phyloP scores from a whole-genome alignment of 2,888 invertebrate genomes.

The Chaetogeoica ovagalla region DNA sequence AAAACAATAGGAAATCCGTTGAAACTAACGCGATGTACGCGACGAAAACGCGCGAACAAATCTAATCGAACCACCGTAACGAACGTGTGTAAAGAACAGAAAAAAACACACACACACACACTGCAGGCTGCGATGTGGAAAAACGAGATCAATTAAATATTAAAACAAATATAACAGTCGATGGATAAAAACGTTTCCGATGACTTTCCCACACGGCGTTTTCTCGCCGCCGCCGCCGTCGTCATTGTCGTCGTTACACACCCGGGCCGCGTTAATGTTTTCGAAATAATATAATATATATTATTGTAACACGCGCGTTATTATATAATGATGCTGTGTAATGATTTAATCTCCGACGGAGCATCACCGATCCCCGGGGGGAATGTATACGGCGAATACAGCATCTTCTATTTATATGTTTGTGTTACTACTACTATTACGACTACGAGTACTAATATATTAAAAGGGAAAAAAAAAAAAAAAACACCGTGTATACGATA shows the following conservation, averaged over 20 bases:
- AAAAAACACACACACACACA: too few relatives aligned
- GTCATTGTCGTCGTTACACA: conserved; percentile 25
- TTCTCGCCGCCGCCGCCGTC: conserved; percentile 20
- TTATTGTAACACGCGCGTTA: not conserved
- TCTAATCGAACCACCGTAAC: too few relatives aligned
- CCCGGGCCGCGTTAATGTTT: conserved; percentile 51
- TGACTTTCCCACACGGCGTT: conserved; percentile 46
- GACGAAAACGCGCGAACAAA: too few relatives aligned
- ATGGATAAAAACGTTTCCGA: not conserved
- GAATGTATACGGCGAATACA: not conserved
- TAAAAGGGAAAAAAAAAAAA: too few relatives aligned
- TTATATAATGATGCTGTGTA: conserved; percentile 43
- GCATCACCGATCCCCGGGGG: not conserved
- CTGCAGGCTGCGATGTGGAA: not conserved
- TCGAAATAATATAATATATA: conserved; percentile 10
- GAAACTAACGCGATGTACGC: too few relatives aligned
- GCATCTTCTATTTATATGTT: not conserved
- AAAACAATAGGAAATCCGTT: too few relatives aligned
- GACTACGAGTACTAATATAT: too few relatives aligned
- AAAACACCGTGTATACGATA: not conserved
- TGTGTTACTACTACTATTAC: not conserved
- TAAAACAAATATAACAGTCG: conserved; percentile 13
- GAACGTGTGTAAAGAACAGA: too few relatives aligned
- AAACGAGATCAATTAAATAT: conserved; percentile 12
- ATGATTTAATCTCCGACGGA: conserved; percentile 45